Evolutionary conservation across 1,140 invertebrate genomes (phyloP), one percentile per base, ranked within the genome.

Genomic region (Meloidogyne floridensis): DNA sequence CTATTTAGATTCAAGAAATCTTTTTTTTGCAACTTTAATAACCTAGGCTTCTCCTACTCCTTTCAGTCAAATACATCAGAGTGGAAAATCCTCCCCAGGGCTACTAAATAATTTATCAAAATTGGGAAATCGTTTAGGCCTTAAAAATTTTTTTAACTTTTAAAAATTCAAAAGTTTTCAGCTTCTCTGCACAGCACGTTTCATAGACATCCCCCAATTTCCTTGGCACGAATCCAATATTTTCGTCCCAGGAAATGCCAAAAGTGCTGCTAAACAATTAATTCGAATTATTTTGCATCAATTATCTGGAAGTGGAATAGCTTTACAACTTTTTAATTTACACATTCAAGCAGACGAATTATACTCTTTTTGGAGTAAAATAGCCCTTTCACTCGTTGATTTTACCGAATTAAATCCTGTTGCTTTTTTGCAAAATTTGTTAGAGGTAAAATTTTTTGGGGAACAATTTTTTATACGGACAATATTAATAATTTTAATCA

Each of bases 391-490:
- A 0, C 91, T 99, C 82, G 92, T 94, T n/a, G 97, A 99, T 91
- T 99, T 99, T 91, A 94, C 94, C 88, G 97, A 99, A 90, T 90
- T 99, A 69, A 98, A 96, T 91, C 95, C 96, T 7, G 94, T 96
- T 80, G 95, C 95, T 56, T 96, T 96, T 13, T 92, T 98, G 75
- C 95, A 97, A 88, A 91, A 95, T 82, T 91, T 98, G 10, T 92
- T 98, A 70, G 96, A 98, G 80, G 80, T 65, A 80, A 54, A 80
- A 32, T 32, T 47, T 47, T 47, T 0, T 47, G 47, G 47, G 47
- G 32, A 32, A 32, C 0, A 32, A 32, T 32, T 32, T 32, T 32
- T 32, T 32, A 1, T 32, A 32, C 1, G 32, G 32, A 32, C 32
- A 1, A 32, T 1, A 32, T 32, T 32, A 32, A 32, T 1, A 32